A percentile compares a stretch with the other conserved stretches of the same genome.
phyloP scores from a whole-genome alignment of 2,113 vertebrate genomes.

The Lynx canadensis region DNA sequence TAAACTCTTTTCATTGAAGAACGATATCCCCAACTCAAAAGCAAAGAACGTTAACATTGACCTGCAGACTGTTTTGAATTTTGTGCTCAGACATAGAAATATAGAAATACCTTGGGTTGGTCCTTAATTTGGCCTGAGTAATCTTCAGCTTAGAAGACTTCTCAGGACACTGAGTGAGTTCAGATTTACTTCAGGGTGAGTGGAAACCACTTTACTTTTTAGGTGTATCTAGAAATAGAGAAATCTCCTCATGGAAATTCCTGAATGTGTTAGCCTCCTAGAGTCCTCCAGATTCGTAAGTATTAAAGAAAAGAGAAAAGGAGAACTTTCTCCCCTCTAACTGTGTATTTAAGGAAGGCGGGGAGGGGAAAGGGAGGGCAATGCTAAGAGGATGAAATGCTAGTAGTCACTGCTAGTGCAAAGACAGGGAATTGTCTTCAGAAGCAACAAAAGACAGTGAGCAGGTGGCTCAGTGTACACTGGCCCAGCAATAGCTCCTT shows the following conservation, averaged over 20 bases:
- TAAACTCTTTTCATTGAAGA: not conserved
- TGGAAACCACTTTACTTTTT: conserved; percentile 35
- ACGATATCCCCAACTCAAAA: not conserved
- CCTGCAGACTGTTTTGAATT: not conserved
- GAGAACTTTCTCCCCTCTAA: not conserved
- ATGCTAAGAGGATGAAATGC: not conserved
- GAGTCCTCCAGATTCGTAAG: not conserved
- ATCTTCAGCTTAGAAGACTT: not conserved
- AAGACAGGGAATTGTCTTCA: not conserved
- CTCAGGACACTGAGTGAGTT: not conserved
- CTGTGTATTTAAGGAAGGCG: not conserved
- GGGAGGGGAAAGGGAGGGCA: not conserved
- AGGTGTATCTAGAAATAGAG: not conserved
- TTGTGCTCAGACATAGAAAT: not conserved
- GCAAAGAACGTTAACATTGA: not conserved
- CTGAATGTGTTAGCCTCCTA: not conserved
- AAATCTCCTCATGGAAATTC: not conserved
- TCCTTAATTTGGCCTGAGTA: not conserved
- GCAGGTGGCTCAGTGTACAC: not conserved
- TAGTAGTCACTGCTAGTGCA: not conserved
- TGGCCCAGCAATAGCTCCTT: not conserved
- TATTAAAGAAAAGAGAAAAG: not conserved
- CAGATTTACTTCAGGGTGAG: not conserved
- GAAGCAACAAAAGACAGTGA: not conserved
- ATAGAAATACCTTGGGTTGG: not conserved